Conservation (phyloP, 2,113 vertebrate genomes). For the Neolamprologus devosi region DNA sequence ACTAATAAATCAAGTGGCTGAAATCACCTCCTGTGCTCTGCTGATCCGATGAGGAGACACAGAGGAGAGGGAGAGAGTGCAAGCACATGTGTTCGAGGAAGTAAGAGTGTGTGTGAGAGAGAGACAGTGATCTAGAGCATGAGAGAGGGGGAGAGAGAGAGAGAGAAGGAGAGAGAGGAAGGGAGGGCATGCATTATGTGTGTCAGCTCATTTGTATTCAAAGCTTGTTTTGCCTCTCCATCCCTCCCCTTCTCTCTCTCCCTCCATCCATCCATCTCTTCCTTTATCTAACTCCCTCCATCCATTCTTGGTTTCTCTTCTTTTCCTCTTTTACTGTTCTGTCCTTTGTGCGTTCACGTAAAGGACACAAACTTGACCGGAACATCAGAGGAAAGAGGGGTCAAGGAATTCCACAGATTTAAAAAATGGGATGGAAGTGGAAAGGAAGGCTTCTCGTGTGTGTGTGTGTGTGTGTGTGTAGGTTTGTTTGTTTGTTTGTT, state of each 20-base stretch:
- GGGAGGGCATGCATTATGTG: slow-evolving; percentile 44
- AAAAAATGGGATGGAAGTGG: not conserved
- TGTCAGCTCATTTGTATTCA: slow-evolving; percentile 72
- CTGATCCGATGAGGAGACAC: slow-evolving; percentile 33
- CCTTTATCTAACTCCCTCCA: not conserved
- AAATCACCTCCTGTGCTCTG: slow-evolving; percentile 41
- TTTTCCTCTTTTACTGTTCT: not conserved
- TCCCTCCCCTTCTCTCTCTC: slow-evolving; percentile 7
- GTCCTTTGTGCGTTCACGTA: not conserved
- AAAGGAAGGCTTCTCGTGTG: not conserved
- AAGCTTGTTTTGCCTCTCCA: slow-evolving; percentile 34
- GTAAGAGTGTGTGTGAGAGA: slow-evolving; percentile 11
- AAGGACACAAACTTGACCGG: slow-evolving; percentile 27
- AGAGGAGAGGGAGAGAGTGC: slow-evolving; percentile 18
- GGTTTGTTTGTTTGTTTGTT: not conserved
- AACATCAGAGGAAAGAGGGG: not conserved
- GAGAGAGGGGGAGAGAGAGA: not conserved
- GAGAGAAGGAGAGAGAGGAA: not conserved
- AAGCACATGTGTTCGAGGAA: slow-evolving; percentile 38
- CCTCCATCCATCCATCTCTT: slow-evolving; percentile 23
- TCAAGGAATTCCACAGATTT: not conserved
- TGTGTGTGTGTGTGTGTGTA: not conserved
- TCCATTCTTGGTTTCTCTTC: not conserved
- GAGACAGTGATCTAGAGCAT: slow-evolving; percentile 14
- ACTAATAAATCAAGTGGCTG: slow-evolving; percentile 50